A percentile compares a stretch with the other conserved stretches of the same genome.
phyloP scores from a whole-genome alignment of 92 coral and sea anemone species.

The Phenganax stokvisi region DNA sequence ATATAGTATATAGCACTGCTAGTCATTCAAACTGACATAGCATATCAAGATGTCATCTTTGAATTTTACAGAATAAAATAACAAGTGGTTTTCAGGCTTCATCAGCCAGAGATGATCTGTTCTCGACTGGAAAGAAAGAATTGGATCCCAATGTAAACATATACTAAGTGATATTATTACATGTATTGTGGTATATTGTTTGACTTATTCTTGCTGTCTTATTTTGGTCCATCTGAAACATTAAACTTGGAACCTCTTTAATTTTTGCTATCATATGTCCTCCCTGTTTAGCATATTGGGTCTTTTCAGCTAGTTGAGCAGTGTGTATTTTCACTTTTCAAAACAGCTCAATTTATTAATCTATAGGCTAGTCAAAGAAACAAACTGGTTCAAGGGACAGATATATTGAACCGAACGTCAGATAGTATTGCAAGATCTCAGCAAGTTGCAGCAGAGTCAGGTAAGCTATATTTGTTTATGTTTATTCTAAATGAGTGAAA shows the following conservation, averaged over 20 bases:
- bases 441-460: constrained; percentile 90
- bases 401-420: constrained; percentile 77
- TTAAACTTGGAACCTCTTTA: background rate
- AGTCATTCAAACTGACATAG: background rate
- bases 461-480: constrained; percentile 32
- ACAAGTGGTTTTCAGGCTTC: constrained; percentile 69
- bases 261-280: background rate
- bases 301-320: background rate
- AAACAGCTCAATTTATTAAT: background rate
- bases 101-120: constrained; percentile 86
- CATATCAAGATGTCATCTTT: background rate
- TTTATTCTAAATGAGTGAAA: background rate
- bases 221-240: background rate
- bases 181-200: background rate
- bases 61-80: constrained; percentile 53
- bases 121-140: constrained; percentile 34
- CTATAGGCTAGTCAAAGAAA: constrained; percentile 69
- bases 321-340: background rate
- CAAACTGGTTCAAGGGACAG: constrained; percentile 82
- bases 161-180: background rate
- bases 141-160: constrained; percentile 24
- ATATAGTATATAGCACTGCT: background rate
- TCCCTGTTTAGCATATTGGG: background rate
- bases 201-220: background rate
- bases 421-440: constrained; percentile 98